Conservation (phyloP, 2,888 invertebrate species). For the Drosophila barbarae region DNA sequence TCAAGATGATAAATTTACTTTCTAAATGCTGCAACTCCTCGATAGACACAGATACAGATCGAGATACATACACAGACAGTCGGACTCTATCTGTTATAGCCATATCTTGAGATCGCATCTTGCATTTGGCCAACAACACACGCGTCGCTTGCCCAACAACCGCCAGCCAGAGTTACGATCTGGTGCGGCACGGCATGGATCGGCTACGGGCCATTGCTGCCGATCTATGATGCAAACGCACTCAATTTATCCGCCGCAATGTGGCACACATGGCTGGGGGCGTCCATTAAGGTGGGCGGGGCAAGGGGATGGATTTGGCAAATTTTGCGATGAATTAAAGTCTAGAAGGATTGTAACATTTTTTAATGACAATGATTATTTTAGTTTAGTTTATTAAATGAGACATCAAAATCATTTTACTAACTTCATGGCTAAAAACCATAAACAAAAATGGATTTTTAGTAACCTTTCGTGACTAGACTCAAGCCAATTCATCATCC, state of each 20-base stretch:
- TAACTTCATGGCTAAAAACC: not conserved
- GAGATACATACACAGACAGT: slow-evolving; percentile 11
- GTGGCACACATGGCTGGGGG: slow-evolving; percentile 21
- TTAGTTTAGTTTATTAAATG: not conserved
- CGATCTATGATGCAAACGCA: slow-evolving; percentile 66
- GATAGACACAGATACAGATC: slow-evolving; percentile 25
- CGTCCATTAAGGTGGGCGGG: slow-evolving; percentile 39
- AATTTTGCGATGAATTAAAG: not conserved
- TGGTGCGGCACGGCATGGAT: slow-evolving; percentile 39
- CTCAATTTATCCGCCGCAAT: slow-evolving; percentile 37
- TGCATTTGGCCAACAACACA: slow-evolving; percentile 53
- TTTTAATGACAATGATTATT: too few relatives aligned
- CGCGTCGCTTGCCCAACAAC: slow-evolving; percentile 67
- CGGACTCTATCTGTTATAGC: slow-evolving; percentile 27
- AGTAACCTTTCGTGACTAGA: slow-evolving; percentile 16
- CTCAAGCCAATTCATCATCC: slow-evolving; percentile 5
- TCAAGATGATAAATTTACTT: slow-evolving; percentile 59
- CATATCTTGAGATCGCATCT: slow-evolving; percentile 54
- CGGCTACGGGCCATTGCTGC: slow-evolving; percentile 38
- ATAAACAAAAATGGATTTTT: not conserved
- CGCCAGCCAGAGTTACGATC: slow-evolving; percentile 52
- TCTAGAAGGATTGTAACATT: too few relatives aligned
- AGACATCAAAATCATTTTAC: not conserved
- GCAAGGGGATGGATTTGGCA: not conserved
- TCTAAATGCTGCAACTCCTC: slow-evolving; percentile 58